These are phyloP conservation scores for Perognathus longimembris DNA, from an alignment of 2,113 vertebrate species.

Conservation along the genomic window DNA sequence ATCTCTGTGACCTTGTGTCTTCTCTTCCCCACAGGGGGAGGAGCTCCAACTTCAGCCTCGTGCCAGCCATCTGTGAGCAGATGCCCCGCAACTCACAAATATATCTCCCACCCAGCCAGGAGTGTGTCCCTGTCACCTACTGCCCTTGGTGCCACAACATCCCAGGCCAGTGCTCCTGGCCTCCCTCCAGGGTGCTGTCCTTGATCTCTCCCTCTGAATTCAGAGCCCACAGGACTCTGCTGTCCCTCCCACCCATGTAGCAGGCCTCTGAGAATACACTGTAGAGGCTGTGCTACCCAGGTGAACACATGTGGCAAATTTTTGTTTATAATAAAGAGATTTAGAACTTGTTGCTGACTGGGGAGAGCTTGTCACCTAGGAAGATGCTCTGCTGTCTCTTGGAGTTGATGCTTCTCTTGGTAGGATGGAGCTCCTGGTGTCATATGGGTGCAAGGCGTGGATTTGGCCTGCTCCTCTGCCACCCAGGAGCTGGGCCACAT, in stretches of 20 bases:
- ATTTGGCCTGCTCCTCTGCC: not conserved
- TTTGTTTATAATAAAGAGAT: conserved; percentile 76
- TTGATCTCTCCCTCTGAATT: conserved; percentile 87
- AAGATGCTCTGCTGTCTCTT: conserved; percentile 48
- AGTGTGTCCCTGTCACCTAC: conserved; percentile 51
- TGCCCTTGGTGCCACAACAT: conserved; percentile 72
- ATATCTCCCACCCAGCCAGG: not conserved
- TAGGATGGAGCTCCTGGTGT: conserved; percentile 58
- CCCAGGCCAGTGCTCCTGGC: conserved; percentile 76
- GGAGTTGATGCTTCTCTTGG: conserved; percentile 57
- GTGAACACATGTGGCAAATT: conserved; percentile 82
- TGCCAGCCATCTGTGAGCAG: conserved; percentile 82
- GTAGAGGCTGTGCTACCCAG: conserved; percentile 79
- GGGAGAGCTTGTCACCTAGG: conserved; percentile 68
- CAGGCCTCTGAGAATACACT: conserved; percentile 74
- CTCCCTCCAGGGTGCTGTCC: conserved; percentile 84
- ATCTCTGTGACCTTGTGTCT: conserved; percentile 6
- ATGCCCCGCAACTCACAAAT: too few species aligned
- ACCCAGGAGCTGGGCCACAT: too few species aligned
- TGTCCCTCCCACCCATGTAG: conserved; percentile 87
- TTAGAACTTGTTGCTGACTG: conserved; percentile 92
- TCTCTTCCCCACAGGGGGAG: conserved; percentile 87
- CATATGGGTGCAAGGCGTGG: not conserved
- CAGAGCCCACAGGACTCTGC: conserved; percentile 86
- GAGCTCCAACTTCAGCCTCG: conserved; percentile 89